phyloP scores from a whole-genome alignment of 2,888 invertebrate species.

The Yponomeuta plumbellus region DNA sequence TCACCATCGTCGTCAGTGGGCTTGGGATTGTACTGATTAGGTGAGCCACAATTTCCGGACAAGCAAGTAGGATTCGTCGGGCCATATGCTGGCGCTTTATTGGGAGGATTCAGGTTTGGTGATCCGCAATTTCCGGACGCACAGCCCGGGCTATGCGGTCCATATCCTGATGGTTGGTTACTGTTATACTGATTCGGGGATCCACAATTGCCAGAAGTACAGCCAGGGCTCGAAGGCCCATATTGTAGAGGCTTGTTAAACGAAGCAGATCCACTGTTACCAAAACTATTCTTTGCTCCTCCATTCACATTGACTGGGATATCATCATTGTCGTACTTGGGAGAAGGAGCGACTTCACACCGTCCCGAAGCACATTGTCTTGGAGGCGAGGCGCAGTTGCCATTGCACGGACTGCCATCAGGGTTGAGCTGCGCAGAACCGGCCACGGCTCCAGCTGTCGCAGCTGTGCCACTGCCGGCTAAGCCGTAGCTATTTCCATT shows the following conservation, averaged over 20 bases:
- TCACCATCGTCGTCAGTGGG: neutral
- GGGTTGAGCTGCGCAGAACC: slow-evolving; percentile 22
- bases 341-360: slow-evolving; percentile 1
- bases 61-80: slow-evolving; percentile 22
- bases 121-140: slow-evolving; percentile 15
- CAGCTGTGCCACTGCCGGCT: slow-evolving; percentile 26
- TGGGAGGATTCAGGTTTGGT: slow-evolving; percentile 13
- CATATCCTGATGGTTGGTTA: slow-evolving; percentile 16
- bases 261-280: neutral
- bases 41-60: slow-evolving; percentile 12
- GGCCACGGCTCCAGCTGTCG: slow-evolving; percentile 27
- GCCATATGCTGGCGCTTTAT: slow-evolving; percentile 16
- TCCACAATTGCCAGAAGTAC: slow-evolving; percentile 14
- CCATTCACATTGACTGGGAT: slow-evolving; percentile 2
- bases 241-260: neutral
- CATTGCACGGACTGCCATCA: slow-evolving; percentile 26
- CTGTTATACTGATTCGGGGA: slow-evolving; percentile 13
- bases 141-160: slow-evolving; percentile 22
- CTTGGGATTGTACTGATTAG: slow-evolving; percentile 2
- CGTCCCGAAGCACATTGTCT: slow-evolving; percentile 3
- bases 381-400: slow-evolving; percentile 26
- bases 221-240: slow-evolving; percentile 30
- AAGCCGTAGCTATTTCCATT: slow-evolving; percentile 14
- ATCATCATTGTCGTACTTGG: slow-evolving; percentile 15
- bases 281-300: neutral